Evolutionary conservation across 1,140 invertebrate species (phyloP), one percentile per base, ranked within the genome.

Genomic region (Cydia amplana): DNA sequence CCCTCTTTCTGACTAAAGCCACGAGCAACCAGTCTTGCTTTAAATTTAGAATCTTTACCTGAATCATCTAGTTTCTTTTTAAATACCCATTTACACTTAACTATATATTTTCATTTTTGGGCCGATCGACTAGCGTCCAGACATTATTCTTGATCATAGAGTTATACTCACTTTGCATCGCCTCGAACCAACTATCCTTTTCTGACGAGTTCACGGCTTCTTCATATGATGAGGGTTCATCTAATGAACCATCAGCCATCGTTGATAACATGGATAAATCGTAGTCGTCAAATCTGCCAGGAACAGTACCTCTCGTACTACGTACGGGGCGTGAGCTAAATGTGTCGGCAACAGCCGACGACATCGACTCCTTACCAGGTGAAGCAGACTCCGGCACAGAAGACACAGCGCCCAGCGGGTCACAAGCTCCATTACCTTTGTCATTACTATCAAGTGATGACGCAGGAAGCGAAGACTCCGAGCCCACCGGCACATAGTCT

Each of bases 21-120:
- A 73, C 86, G 86, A 14, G 85, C 88, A n/a, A 93, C 87, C 43
- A 91, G 80, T 64, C 89, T 78, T 28, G 91, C 91, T 80, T 92
- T 93, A 72, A 84, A 85, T 49, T 74, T 64, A n/a, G 18, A 64
- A 23, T 81, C 40, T 46, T 78, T 74, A 36, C 83, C 79, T 74
- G 80, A 77, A 23, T 40, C 9, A 46, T 79, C 72, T 25, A 72
- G 72, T 67, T 87, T 89, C 10, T 72, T 80, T 73, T 81, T 83
- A 49, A 81, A 92, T n/a, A 93, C 79, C 80, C 83, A 88, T 67
- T 80, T 84, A 49, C 74, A 64, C 43, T 65, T 74, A 28, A 76
- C 77, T 60, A 78, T 77, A n/a, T n/a, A 87, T 77, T 79, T 76
- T 72, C 74, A 67, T 78, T 73, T 73, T 78, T 74, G 49, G 80